These are phyloP conservation scores for Edolisoma coerulescens DNA, from an alignment of 2,113 vertebrate genomes.

Conservation along the genomic window DNA sequence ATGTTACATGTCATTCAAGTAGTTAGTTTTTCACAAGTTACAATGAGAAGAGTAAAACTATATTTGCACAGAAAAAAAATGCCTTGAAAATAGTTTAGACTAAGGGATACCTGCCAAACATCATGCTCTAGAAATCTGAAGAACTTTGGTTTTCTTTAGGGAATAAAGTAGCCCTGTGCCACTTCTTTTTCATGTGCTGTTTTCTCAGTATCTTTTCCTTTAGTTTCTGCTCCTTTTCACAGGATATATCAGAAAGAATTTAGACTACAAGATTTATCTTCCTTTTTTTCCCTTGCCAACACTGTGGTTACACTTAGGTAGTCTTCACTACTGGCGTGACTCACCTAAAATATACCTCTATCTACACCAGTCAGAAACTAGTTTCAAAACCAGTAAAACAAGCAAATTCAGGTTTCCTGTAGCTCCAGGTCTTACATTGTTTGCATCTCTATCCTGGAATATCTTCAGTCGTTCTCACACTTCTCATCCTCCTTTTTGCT, in stretches of 20 bases:
- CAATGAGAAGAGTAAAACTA: not conserved
- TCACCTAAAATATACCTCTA: not conserved
- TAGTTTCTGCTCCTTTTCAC: not conserved
- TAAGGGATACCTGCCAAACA: not conserved
- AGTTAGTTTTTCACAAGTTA: not conserved
- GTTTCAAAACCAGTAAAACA: conserved; percentile 33
- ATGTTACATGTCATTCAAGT: not conserved
- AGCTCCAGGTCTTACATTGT: not conserved
- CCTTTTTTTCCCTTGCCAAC: not conserved
- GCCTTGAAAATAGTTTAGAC: not conserved
- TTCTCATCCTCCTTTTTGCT: not conserved
- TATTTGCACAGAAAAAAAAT: not conserved
- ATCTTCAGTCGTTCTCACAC: not conserved
- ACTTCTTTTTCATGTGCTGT: not conserved
- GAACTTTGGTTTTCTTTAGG: not conserved
- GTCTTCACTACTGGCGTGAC: not conserved
- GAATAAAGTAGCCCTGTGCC: not conserved
- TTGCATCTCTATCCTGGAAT: not conserved
- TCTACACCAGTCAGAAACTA: not conserved
- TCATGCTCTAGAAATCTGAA: not conserved
- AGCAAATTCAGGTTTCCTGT: not conserved
- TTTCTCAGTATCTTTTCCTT: not conserved
- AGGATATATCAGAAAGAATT: not conserved
- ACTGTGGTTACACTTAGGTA: not conserved
- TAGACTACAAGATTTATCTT: not conserved